Evolutionary conservation across 2,113 vertebrate genomes (phyloP), one percentile per base, ranked within the genome.

Genomic region (Saguinus imperator): DNA sequence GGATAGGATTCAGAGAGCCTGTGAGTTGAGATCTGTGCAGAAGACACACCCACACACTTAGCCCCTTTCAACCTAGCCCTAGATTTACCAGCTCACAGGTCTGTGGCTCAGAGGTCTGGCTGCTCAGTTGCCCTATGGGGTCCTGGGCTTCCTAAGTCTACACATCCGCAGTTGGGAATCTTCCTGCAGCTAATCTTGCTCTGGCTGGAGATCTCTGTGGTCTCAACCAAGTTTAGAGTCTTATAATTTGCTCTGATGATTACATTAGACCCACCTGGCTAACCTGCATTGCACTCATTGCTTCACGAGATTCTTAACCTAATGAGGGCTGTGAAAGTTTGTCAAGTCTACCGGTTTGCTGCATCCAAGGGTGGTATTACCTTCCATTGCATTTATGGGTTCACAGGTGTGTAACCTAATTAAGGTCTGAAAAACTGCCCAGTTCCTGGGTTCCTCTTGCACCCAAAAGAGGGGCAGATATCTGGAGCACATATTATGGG

Each of bases 401-500:
- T 50, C 79, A 73, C 57, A 3, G 89, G 55, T 40, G 77, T 9
- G 8, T 70, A 52, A n/a, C 16, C 64, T 27, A 37, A 70, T 77
- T 6, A 11, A 27, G 27, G 3, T 2, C 8, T 55, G 52, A 32
- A 61, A 82, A 25, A 5, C 8, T 35, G n/a, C 58, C 43, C 40
- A 13, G 27, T 8, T 55, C 14, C 25, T 12, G 14, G 6, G 25
- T 87, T 50, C 61, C 8, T 2, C 32, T 13, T 25, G 6, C 18
- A 4, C 58, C 7, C 18, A 23, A 1, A 8, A 21, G 29, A 13
- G 45, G 61, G 8, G 7, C 14, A 21, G n/a, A 3, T 35, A 20
- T 18, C 8, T 43, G 18, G 20, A 20, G 29, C 25, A 9, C 8
- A 23, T 2, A 3, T 4, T 0, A 20, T 0, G 25, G 35, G 17